Percentiles rank a stretch among this genome's conserved stretches.
Conservation (phyloP, 2,113 vertebrate species). For the Boulengeromyrus knoepffleri region DNA sequence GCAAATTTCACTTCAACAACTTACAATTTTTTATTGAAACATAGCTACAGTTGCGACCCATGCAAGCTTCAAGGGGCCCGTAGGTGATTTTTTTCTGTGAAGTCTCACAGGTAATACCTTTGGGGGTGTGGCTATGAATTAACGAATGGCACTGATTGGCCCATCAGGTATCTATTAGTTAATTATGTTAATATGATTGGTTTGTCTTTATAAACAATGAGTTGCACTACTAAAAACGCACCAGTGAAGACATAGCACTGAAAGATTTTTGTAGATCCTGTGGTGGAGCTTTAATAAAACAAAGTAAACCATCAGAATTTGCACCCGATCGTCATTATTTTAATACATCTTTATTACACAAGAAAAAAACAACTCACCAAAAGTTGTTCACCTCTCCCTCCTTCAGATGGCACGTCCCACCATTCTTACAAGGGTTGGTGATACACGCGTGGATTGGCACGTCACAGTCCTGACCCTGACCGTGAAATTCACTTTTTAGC, state of each 20-base stretch:
- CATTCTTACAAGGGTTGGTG: constrained; percentile 82
- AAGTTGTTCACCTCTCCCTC: constrained; percentile 86
- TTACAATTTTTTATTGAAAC: not conserved
- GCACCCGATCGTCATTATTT: not conserved
- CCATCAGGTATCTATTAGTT: not conserved
- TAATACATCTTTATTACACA: not conserved
- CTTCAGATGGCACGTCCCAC: constrained; percentile 89
- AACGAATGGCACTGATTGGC: not conserved
- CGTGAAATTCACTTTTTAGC: not conserved
- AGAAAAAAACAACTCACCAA: constrained; percentile 64
- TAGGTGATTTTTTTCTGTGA: not conserved
- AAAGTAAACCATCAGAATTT: not conserved
- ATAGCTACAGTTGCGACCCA: not conserved
- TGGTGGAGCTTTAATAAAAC: not conserved
- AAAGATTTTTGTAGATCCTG: not conserved
- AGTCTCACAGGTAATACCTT: not conserved
- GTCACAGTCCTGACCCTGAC: constrained; percentile 88
- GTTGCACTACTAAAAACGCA: not conserved
- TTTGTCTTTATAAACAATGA: not conserved
- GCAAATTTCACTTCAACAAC: not conserved
- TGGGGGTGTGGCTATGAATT: not conserved
- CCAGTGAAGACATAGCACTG: not conserved
- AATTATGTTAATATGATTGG: not conserved
- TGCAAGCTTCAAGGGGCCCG: not conserved
- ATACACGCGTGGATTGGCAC: constrained; percentile 89